Conservation (phyloP, 2,888 invertebrate genomes). For the Marronus borbonicus region DNA sequence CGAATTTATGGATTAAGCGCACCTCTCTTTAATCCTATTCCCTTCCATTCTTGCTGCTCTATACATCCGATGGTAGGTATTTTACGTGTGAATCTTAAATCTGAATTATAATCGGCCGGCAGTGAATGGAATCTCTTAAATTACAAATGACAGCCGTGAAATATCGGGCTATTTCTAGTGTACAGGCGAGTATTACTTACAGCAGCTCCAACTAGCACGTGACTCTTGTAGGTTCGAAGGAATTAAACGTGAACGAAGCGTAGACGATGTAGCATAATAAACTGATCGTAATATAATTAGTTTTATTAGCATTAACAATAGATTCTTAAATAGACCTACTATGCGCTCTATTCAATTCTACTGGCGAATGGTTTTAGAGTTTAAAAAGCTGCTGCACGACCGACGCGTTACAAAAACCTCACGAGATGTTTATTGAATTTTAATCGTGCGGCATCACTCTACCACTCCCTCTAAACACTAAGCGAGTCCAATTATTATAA, state of each 20-base stretch:
- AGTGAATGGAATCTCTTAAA: conserved; percentile 53
- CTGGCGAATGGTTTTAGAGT: conserved; percentile 23
- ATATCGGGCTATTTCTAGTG: conserved; percentile 48
- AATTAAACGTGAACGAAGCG: conserved; percentile 39
- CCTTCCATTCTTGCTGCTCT: conserved; percentile 11
- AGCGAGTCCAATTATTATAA: neutral
- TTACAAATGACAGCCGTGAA: conserved; percentile 52
- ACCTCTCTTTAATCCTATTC: conserved; percentile 32
- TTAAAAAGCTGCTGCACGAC: conserved; percentile 13
- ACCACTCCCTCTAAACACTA: neutral
- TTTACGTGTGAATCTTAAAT: conserved; percentile 50
- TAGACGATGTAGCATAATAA: conserved; percentile 29
- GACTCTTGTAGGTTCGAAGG: conserved; percentile 23
- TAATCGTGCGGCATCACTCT: conserved; percentile 28
- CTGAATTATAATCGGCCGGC: conserved; percentile 54
- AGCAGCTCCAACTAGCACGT: conserved; percentile 39
- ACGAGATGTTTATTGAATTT: conserved; percentile 34
- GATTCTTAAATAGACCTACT: conserved; percentile 39
- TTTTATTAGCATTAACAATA: conserved; percentile 51
- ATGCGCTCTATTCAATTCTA: conserved; percentile 48
- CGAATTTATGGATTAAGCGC: conserved; percentile 51
- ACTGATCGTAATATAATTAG: conserved; percentile 49
- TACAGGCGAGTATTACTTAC: conserved; percentile 39
- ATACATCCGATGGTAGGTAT: conserved; percentile 32
- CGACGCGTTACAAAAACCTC: conserved; percentile 12